A percentile compares a stretch with the other conserved stretches of the same genome.
phyloP scores from a whole-genome alignment of 2,113 vertebrate genomes.

The human region GRCh38 chrX:39716501-39717000 shows the following conservation, averaged over 20 bases:
- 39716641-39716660: background rate
- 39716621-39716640: background rate
- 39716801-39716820: background rate
- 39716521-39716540: background rate
- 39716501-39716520: background rate
- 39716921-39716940: background rate
- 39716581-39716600: background rate
- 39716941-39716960: background rate
- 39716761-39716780: background rate
- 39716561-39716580: background rate
- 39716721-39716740: background rate
- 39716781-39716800: background rate
- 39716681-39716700: background rate
- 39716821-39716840: background rate
- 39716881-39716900: background rate
- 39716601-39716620: background rate
- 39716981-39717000: background rate
- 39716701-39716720: background rate
- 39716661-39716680: constrained; percentile 2
- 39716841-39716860: background rate
- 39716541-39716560: background rate
- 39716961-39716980: background rate
- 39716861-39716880: background rate
- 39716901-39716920: background rate
- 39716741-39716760: background rate